Evolutionary conservation across 2,888 invertebrate species (phyloP), one percentile per base, ranked within the genome.

Genomic region (Tetragonisca angustula): DNA sequence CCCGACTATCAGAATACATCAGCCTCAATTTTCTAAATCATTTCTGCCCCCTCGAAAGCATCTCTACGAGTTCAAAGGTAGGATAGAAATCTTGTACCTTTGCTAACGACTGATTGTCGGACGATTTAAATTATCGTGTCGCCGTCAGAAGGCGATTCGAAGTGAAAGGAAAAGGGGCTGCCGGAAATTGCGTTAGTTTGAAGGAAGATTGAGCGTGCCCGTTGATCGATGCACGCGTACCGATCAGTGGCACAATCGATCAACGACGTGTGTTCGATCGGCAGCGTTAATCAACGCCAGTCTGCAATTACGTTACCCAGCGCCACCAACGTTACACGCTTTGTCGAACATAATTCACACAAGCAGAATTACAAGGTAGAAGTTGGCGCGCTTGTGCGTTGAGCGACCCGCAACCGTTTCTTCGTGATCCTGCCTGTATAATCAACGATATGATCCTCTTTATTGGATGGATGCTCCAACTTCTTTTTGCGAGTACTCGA

Each of bases 201-300:
- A 69, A 73, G 74, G 74, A 74, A 65, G 74, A 82, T 72, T 65
- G 64, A 72, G 21, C 73, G 64, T 21, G 15, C 11, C 27, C 36
- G 32, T 27, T 67, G 69, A 61, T 70, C 79, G 65, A 75, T 27
- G 75, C 24, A 54, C 36, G 70, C 65, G 32, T 71, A 52, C 68
- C 54, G 76, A 83, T 83, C 68, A 56, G 24, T 49, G 27, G 59
- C 52, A 73, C 67, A 13, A 78, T 81, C 81, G 83, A 84, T 77
- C 81, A 70, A 72, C 69, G 76, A 59, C 73, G 72, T 9, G n/a
- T 49, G 75, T 78, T 84, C 81, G 81, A 84, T 84, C 62, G 74
- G 52, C 68, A n/a, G 64, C 54, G 81, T 81, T 79, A 84, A 84
- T 84, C 84, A 84, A 84, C 81, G 84, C 62, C 78, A 54, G 67